Evolutionary conservation across 2,888 invertebrate species (phyloP), one percentile per base, ranked within the genome.

Genomic region (Sthenelais limicola): DNA sequence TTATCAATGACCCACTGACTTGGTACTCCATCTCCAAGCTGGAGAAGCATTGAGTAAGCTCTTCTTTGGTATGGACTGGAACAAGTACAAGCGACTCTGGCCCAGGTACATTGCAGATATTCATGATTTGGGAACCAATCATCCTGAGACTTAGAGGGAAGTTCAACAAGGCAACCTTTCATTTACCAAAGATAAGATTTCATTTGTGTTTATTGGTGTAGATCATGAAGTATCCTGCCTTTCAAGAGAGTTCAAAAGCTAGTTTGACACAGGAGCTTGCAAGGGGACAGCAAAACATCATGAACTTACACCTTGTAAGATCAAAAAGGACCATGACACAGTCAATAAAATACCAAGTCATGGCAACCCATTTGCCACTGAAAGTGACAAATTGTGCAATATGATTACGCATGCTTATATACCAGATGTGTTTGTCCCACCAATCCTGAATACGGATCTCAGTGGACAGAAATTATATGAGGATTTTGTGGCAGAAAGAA

Each of bases 391-490:
- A 56, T 68, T 74, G 49, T 43, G 68, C 68, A 76, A 77, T 51
- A 21, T 74, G 52, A 75, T 75, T 66, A 70, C 68, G 12, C 74
- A 74, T 54, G 74, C 73, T 28, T 74, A 68, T 49, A 51, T 76
- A 33, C 76, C 71, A 54, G 62, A 76, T 43, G 71, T 71, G 54
- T 75, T 62, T 76, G 72, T 76, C 15, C 72, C 68, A 73, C 49
- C 62, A 58, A 76, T 76, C 56, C 33, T 76, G 74, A 58, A 76
- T 47, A 38, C 43, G 47, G 72, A 76, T 51, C 62, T 32, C 24
- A 76, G 58, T 72, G 72, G 74, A 30, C 74, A 76, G 56, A 76
- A 72, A 52, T 62, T 75, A 28, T 76, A 76, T 68, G 72, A 76
- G 71, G 74, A 76, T 21, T 76, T 68, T 49, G 74, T 76, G 38